Base-by-base conservation (phyloP, 1,140 invertebrate species). In the Anthonomus grandis region DNA sequence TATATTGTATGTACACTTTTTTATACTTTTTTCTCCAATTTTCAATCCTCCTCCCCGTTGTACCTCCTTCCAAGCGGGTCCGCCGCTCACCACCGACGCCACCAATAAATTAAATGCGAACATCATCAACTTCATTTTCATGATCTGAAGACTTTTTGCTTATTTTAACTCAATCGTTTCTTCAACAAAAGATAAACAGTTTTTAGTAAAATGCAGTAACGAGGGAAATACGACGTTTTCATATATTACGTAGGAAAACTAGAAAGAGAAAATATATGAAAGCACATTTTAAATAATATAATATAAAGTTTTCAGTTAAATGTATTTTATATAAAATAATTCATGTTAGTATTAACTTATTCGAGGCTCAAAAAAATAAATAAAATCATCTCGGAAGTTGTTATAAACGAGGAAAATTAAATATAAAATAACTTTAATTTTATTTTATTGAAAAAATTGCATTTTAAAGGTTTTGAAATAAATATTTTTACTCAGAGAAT, bases 21-120 rank as follows among this genome's bases (percentile, higher is more conserved):
- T n/a, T n/a, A n/a, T n/a, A n/a, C 74, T 22, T 68, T 68, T 41
- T 66, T 71, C 56, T 66, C 77, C 70, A 9, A 73, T 56, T 54
- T 68, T 72, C 6, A 73, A 39, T 18, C 70, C 66, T 69, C 74
- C 25, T 63, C 78, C 58, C 68, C 78, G 59, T 67, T 77, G 68
- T 63, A 68, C 59, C 17, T 72, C 70, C 31, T 71, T 72, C 72
- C 72, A 74, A 24, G 72, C 67, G 4, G 70, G 70, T 8, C 57
- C 77, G 64, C 57, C 78, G 69, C 69, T 75, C 42, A 60, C 75
- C 62, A 62, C 78, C 67, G 57, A 59, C n/a, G 27, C 57, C 9
- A 59, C 48, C 24, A 59, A 38, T 12, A 59, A 22, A 23, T 59
- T 59, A 8, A 59, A 18, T 9, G 57, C 49, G 21, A 59, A 59